Percentiles rank a stretch among this genome's conserved stretches.
Evolutionary conservation across 2,113 vertebrate species (phyloP).

Genomic region (Crypturellus undulatus): DNA sequence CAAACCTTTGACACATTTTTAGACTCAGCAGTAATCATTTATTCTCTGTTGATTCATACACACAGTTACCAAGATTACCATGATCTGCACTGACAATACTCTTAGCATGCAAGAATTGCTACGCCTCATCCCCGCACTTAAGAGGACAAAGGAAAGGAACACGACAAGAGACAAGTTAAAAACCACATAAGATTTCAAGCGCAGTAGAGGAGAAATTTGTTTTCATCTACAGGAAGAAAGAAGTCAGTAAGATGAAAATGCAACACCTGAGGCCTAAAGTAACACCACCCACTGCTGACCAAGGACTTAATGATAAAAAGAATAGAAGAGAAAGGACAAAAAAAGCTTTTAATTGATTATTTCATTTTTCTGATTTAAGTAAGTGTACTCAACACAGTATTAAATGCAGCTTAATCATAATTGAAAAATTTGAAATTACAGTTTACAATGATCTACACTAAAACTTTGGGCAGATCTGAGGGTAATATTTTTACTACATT

Average conservation of each 20-base stretch:
- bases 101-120: background rate
- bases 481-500: background rate
- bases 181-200: background rate
- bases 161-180: background rate
- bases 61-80: background rate
- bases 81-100: background rate
- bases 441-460: background rate
- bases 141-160: background rate
- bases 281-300: rapidly evolving
- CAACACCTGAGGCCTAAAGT: background rate
- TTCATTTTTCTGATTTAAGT: background rate
- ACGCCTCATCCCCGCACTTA: background rate
- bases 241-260: background rate
- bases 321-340: background rate
- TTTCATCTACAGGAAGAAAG: background rate
- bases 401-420: background rate
- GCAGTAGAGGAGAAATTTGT: background rate
- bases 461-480: background rate
- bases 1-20: background rate
- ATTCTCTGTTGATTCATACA: background rate
- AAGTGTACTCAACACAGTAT: background rate
- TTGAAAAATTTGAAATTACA: background rate
- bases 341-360: background rate
- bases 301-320: background rate
- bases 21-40: background rate